Evolutionary conservation across 2,888 invertebrate species (phyloP).

Genomic region (Drosophila austrosaltans): DNA sequence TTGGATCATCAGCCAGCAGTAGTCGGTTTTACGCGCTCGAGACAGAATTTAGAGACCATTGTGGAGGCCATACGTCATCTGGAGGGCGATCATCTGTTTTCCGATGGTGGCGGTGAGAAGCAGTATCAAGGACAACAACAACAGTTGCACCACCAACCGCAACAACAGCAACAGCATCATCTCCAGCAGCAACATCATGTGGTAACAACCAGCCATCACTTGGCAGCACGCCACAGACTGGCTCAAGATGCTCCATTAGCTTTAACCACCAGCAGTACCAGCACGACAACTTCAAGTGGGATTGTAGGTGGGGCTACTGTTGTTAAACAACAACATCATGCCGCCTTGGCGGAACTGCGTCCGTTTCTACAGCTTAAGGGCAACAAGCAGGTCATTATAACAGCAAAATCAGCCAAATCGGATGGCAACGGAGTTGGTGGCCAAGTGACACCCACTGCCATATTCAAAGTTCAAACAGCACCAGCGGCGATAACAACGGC

Average conservation of each 20-base stretch:
- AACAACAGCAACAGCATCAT: slow-evolving; percentile 71
- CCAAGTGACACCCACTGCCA: slow-evolving; percentile 79
- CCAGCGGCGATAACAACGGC: slow-evolving; percentile 15
- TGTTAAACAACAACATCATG: slow-evolving; percentile 81
- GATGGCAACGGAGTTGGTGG: slow-evolving; percentile 52
- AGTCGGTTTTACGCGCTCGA: slow-evolving; percentile 86
- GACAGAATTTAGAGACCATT: slow-evolving; percentile 98
- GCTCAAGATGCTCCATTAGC: slow-evolving; percentile 82
- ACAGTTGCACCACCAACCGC: slow-evolving; percentile 64
- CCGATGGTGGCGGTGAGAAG: slow-evolving; percentile 85
- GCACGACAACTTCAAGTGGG: background rate
- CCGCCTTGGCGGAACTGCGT: slow-evolving; percentile 86
- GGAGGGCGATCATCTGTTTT: slow-evolving; percentile 97
- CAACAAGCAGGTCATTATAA: slow-evolving; percentile 80
- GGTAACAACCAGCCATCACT: slow-evolving; percentile 42
- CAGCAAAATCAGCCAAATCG: slow-evolving; percentile 68
- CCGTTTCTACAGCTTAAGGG: slow-evolving; percentile 87
- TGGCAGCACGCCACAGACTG: slow-evolving; percentile 60
- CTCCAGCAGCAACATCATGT: slow-evolving; percentile 50
- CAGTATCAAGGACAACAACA: slow-evolving; percentile 70
- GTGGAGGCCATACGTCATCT: slow-evolving; percentile 99
- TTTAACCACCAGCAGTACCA: slow-evolving; percentile 77
- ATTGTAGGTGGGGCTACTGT: slow-evolving; percentile 1
- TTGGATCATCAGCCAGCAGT: slow-evolving; percentile 65
- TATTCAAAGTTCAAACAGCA: slow-evolving; percentile 80